These are phyloP conservation scores for Phoebastria nigripes DNA, from an alignment of 2,797 vertebrate genomes.

Conservation along the genomic window DNA sequence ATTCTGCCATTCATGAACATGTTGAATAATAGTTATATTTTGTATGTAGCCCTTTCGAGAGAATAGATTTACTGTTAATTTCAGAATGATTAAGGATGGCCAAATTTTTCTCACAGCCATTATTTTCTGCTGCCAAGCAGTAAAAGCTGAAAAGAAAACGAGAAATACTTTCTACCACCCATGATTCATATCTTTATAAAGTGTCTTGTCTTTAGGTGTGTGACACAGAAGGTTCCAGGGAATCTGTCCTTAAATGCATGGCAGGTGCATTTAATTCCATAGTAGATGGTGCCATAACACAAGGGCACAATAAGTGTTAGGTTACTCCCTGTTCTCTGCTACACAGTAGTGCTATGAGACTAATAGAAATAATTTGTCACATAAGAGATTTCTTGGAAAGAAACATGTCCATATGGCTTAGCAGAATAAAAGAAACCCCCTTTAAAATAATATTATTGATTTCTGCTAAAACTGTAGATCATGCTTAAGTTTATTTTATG, in stretches of 20 bases:
- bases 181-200: neutral
- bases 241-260: neutral
- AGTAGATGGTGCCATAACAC: neutral
- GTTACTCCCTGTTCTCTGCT: neutral
- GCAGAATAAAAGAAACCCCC: neutral
- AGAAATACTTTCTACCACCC: neutral
- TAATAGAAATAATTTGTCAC: neutral
- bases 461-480: neutral
- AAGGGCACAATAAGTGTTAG: neutral
- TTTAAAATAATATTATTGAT: neutral
- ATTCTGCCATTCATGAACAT: neutral
- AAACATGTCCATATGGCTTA: neutral
- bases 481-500: neutral
- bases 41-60: neutral
- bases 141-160: neutral
- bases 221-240: neutral
- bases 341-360: neutral
- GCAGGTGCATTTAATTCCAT: neutral
- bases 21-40: neutral
- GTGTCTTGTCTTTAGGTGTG: neutral
- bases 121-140: neutral
- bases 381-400: neutral
- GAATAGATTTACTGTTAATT: neutral
- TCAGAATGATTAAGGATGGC: neutral
- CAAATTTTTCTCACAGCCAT: neutral